Conservation (phyloP, 2,113 vertebrate genomes). For the Phoenicopterus ruber region DNA sequence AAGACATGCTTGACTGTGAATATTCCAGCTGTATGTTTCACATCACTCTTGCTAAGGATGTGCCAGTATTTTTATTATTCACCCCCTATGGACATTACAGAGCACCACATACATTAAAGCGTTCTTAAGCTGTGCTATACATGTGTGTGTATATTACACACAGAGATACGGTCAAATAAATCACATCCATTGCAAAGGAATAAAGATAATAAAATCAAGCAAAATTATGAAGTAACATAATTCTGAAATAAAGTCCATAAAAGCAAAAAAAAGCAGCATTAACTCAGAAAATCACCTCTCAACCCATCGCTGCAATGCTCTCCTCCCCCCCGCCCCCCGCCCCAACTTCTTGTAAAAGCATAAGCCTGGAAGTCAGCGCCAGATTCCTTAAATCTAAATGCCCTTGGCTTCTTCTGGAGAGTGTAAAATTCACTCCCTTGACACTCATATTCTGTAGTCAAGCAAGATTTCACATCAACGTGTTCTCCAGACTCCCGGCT, state of each 20-base stretch:
- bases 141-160: background rate
- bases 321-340: background rate
- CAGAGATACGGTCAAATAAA: background rate
- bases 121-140: background rate
- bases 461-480: background rate
- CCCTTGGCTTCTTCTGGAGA: conserved; percentile 14
- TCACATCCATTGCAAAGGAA: background rate
- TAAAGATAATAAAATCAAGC: background rate
- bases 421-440: conserved; percentile 8
- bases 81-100: conserved; percentile 29
- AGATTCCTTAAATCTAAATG: conserved; percentile 37
- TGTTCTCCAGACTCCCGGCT: background rate
- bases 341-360: background rate
- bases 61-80: conserved; percentile 43
- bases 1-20: conserved; percentile 24
- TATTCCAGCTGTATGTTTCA: conserved; percentile 55
- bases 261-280: background rate
- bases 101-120: background rate
- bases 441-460: background rate
- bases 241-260: background rate
- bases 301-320: background rate
- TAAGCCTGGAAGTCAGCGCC: background rate
- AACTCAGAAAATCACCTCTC: background rate
- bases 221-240: background rate
- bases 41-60: conserved; percentile 5